A percentile compares a stretch with the other conserved stretches of the same genome.
Evolutionary conservation across 2,797 vertebrate genomes (phyloP).

Genomic region (Poecilia wingei): DNA sequence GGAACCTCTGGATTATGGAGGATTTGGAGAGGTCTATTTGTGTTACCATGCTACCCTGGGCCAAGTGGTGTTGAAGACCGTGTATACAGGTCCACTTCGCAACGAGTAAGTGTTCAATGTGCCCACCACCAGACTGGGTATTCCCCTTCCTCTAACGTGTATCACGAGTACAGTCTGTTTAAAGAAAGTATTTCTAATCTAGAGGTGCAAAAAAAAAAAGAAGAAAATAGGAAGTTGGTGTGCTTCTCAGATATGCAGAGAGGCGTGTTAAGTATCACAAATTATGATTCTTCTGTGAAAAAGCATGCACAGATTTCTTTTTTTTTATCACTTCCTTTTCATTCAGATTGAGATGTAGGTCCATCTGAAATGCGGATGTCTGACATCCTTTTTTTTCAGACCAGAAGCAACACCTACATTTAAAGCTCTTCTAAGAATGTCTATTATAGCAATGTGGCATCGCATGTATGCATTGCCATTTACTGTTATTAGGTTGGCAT

Average conservation of each 20-base stretch:
- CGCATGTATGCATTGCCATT: neutral
- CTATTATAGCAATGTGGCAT: neutral
- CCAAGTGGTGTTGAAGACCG: conserved; percentile 90
- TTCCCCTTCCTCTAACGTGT: conserved; percentile 49
- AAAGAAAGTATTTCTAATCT: neutral
- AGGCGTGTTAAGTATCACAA: neutral
- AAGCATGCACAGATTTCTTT: neutral
- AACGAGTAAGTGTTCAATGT: conserved; percentile 84
- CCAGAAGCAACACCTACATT: conserved; percentile 8
- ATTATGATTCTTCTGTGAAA: conserved; percentile 2
- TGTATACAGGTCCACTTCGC: conserved; percentile 88
- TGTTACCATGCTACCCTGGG: conserved; percentile 89
- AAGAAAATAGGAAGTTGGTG: neutral
- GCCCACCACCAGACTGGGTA: conserved; percentile 29
- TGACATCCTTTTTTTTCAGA: neutral
- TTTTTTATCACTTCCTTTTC: conserved; percentile 18
- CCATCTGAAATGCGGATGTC: conserved; percentile 8
- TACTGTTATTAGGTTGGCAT: neutral
- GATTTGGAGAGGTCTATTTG: conserved; percentile 91
- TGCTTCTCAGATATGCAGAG: neutral
- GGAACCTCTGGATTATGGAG: conserved; percentile 86
- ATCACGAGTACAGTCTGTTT: conserved; percentile 47
- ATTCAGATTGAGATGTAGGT: neutral
- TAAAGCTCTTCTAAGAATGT: conserved; percentile 1
- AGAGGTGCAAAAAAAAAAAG: neutral